Base-by-base conservation (phyloP, 2,797 vertebrate species). In the Intellagama lesueurii region DNA sequence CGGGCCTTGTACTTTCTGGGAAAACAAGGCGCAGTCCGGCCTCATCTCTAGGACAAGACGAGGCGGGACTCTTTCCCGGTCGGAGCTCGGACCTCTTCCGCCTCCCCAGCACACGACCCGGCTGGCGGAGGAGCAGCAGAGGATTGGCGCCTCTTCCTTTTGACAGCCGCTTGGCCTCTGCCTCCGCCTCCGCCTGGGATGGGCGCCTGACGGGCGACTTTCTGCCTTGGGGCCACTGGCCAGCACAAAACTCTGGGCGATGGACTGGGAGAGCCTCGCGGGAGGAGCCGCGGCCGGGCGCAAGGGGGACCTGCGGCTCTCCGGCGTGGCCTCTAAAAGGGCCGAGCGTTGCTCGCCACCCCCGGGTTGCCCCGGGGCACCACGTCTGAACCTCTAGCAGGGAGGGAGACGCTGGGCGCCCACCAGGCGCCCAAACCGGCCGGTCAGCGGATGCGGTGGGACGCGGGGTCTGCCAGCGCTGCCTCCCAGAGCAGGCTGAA, bases 121-220 rank as follows among this genome's bases (percentile, higher is more conserved):
- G 40, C 1, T 3, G 32, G 75, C 69, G 81, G 75, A 30, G 28
- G 32, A 7, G 80, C 16, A 66, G 80, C n/a, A 1, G 40, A 64
- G 1, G 30, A 4, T 16, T 14, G 11, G 66, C n/a, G 7, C 17
- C 2, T 14, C 3, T 1, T 28, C 0, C 28, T 3, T n/a, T n/a
- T 7, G 1, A 1, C 35, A 30, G 12, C 40, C 7, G 1, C 8
- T 11, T 14, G 7, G 76, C 44, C 9, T 4, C 66, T 32, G 14
- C 47, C 77, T 28, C 26, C 9, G 1, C 64, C n/a, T 19, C 60
- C 16, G 47, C 66, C 24, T 12, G 49, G 44, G 66, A n/a, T 12
- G 26, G 28, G 81, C 28, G 14, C 2, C 44, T 12, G 69, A 32
- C 12, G 19, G 28, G 44, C 16, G 24, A 19, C 8, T 16, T 35